These are phyloP conservation scores for Sebastes diaconus DNA, from an alignment of 2,797 vertebrate species.

Conservation along the genomic window DNA sequence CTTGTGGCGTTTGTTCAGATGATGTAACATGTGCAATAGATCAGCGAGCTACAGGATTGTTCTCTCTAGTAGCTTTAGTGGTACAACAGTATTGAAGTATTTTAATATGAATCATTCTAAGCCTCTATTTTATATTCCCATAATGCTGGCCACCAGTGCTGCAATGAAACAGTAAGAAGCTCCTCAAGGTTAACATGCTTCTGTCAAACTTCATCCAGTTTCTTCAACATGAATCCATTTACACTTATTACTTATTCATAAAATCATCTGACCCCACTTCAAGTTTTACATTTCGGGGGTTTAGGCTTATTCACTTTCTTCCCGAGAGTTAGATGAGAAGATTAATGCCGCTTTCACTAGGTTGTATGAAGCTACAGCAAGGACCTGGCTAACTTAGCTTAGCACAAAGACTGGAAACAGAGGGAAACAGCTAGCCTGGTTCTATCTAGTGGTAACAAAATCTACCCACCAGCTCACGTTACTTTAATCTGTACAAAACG, in stretches of 20 bases:
- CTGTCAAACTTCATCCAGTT: background rate
- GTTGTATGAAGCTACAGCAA: background rate
- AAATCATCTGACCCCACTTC: conserved; percentile 10
- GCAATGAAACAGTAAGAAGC: background rate
- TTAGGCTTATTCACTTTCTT: background rate
- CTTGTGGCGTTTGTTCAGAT: conserved; percentile 4
- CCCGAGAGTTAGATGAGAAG: background rate
- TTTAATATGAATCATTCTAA: background rate
- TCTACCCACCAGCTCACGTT: background rate
- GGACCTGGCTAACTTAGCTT: background rate
- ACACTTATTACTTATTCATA: conserved; percentile 6
- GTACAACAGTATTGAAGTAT: too few species aligned
- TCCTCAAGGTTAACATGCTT: background rate
- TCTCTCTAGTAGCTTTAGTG: background rate
- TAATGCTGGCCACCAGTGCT: background rate
- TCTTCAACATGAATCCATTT: background rate
- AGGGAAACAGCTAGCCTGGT: background rate
- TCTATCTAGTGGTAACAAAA: background rate
- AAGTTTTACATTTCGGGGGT: background rate
- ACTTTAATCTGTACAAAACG: background rate
- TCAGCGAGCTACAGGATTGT: background rate
- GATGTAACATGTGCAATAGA: background rate
- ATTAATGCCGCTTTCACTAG: background rate
- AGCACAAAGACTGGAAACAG: background rate
- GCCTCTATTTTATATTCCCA: background rate